Base-by-base conservation (phyloP, 2,113 vertebrate species). In the Chunga burmeisteri region DNA sequence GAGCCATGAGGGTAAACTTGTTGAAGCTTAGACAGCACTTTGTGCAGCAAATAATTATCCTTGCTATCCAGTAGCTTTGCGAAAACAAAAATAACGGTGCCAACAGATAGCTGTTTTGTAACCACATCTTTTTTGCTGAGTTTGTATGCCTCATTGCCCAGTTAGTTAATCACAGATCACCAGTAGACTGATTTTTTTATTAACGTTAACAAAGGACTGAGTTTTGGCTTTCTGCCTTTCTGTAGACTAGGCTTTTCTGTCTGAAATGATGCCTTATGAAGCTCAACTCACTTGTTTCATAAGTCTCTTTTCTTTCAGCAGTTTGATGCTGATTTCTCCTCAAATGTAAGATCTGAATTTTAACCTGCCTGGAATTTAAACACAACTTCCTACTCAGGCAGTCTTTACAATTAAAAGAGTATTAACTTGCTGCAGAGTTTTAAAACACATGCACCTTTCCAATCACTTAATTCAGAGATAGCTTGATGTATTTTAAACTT, bases 81-180 rank as follows among this genome's bases (percentile, higher is more conserved):
- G 89, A 55, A 94, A 93, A 72, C 4, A 4, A n/a, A 85, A 72
- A 16, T 15, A 27, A 4, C 72, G 3, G 6, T 75, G 73, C 36
- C 87, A 79, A 27, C 15, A 82, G 84, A 73, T 18, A 90, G 36
- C 21, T 71, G n/a, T 81, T 88, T 22, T 3, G 2, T 74, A 86
- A 93, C 38, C 47, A 20, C 26, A 6, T 13, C 21, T 36, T 40
- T 81, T 44, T 40, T 70, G 18, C 84, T 75, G 81, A 75, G 7
- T 81, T 59, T 4, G 2, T 53, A 62, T 53, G 29, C n/a, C 38
- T 93, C 50, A 25, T 50, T 5, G 6, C 59, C 90, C 92, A 58
- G 72, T 29, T 30, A 79, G 73, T 95, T 96, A 93, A 92, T 93
- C 82, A 75, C 80, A 84, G 68, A 78, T 78, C 56, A 55, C 49